Conservation (phyloP, 2,888 invertebrate species). For the Himalopsyche tibetana region DNA sequence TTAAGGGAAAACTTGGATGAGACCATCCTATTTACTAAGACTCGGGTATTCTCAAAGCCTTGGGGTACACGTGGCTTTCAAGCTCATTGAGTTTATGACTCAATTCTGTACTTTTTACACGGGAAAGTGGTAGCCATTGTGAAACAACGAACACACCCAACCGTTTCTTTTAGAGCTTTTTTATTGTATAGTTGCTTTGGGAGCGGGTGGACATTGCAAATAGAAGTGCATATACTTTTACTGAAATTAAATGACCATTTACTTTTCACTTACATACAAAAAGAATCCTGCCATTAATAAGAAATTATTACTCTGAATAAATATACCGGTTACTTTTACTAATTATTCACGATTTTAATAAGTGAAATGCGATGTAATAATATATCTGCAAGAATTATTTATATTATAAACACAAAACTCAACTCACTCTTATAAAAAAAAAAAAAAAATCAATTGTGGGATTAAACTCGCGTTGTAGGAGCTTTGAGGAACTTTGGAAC, state of each 20-base stretch:
- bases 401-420: background rate
- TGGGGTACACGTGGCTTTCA: slow-evolving; percentile 60
- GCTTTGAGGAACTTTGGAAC: too few species aligned
- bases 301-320: background rate
- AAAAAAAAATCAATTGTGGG: background rate
- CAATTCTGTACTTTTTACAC: slow-evolving; percentile 57
- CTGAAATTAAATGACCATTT: background rate
- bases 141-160: slow-evolving; percentile 23
- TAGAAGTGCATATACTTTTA: background rate
- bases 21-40: slow-evolving; percentile 44
- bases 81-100: slow-evolving; percentile 64
- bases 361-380: background rate
- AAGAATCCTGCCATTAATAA: background rate
- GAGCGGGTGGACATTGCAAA: slow-evolving; percentile 21
- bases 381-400: background rate
- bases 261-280: background rate
- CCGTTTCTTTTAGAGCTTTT: slow-evolving; percentile 53
- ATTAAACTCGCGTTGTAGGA: background rate
- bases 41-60: slow-evolving; percentile 49
- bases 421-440: too few species aligned
- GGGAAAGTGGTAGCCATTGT: slow-evolving; percentile 49
- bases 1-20: slow-evolving; percentile 59
- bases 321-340: background rate
- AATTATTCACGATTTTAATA: background rate
- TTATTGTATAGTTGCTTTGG: slow-evolving; percentile 52